These are phyloP conservation scores for Lagocephalus sceleratus DNA, from an alignment of 2,797 vertebrate species.

Conservation along the genomic window DNA sequence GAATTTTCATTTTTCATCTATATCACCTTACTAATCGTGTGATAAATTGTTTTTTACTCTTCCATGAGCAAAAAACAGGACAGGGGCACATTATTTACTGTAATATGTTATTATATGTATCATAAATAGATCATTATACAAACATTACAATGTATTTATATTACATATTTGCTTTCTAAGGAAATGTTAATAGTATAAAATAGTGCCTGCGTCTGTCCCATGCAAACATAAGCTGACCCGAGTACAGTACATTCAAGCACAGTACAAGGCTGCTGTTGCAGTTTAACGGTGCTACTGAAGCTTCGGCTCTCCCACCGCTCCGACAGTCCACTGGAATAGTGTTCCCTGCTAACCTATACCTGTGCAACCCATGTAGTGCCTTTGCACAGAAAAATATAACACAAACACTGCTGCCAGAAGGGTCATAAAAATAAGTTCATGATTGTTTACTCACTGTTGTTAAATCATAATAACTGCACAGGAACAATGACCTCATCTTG, in stretches of 20 bases:
- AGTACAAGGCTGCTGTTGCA: no score
- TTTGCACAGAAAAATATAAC: not conserved
- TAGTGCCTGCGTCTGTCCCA: no score
- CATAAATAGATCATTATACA: no score
- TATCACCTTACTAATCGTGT: conserved; percentile 31
- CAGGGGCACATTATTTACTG: conserved; percentile 3
- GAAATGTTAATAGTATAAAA: no score
- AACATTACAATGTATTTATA: no score
- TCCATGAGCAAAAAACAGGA: conserved; percentile 13
- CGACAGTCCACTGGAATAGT: no score
- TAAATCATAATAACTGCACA: conserved; percentile 1
- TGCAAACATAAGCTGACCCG: no score
- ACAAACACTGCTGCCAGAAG: conserved; percentile 1
- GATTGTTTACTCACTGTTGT: no score
- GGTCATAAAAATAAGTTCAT: not conserved
- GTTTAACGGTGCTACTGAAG: no score
- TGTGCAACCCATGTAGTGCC: no score
- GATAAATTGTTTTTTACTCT: conserved; percentile 18
- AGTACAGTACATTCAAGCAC: not conserved
- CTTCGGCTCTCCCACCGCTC: not conserved
- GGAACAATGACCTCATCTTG: conserved; percentile 8
- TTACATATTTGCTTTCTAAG: no score
- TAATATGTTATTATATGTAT: not conserved
- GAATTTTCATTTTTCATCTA: conserved; percentile 27
- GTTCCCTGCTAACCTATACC: no score